phyloP scores from a whole-genome alignment of 2,888 invertebrate genomes.

The Drosophila acutilabella region DNA sequence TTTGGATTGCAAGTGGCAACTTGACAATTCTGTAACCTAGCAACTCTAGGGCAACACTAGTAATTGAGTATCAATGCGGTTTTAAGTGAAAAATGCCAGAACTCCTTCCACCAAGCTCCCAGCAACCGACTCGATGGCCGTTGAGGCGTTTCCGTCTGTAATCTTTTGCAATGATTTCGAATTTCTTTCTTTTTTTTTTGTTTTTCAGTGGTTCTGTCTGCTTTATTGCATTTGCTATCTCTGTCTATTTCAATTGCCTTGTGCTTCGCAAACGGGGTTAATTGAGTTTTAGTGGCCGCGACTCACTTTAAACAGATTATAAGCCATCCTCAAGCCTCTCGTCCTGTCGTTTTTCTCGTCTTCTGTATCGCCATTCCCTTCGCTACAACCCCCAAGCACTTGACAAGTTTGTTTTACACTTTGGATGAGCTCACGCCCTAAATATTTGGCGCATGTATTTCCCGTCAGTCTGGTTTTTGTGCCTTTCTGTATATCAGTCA shows the following conservation, averaged over 20 bases:
- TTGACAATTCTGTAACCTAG: constrained; percentile 35
- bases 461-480: constrained; percentile 3
- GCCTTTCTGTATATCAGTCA: constrained; percentile 47
- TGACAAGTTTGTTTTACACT: constrained; percentile 67
- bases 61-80: constrained; percentile 83
- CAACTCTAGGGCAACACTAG: constrained; percentile 37
- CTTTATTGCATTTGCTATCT: constrained; percentile 20
- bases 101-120: not conserved
- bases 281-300: constrained; percentile 82
- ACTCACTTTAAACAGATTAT: constrained; percentile 80
- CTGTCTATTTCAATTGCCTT: constrained; percentile 62
- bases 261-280: constrained; percentile 75
- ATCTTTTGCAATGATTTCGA: constrained; percentile 75
- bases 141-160: constrained; percentile 69
- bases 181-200: constrained; percentile 27
- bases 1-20: constrained; percentile 39
- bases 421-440: constrained; percentile 44
- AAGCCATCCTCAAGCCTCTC: constrained; percentile 43
- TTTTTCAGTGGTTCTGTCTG: constrained; percentile 22
- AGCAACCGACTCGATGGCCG: constrained; percentile 33
- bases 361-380: not conserved
- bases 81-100: constrained; percentile 77
- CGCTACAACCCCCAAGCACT: constrained; percentile 11
- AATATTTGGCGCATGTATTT: constrained; percentile 70
- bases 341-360: not conserved